Conservation (phyloP, 2,113 vertebrate genomes). For the Brevimyrus niger region DNA sequence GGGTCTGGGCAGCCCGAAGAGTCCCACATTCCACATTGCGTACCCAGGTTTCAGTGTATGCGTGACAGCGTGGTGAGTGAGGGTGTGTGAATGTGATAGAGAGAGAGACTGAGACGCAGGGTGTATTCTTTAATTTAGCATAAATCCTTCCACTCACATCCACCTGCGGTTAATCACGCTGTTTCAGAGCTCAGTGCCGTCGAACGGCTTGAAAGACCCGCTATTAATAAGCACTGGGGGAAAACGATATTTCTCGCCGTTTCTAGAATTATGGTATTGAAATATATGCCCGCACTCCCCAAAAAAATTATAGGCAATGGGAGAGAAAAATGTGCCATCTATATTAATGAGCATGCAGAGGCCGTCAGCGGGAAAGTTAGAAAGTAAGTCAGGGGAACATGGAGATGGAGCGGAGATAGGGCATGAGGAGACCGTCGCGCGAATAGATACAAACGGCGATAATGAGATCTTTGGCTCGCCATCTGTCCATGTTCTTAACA, state of each 20-base stretch:
- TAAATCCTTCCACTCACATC: neutral
- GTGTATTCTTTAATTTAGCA: neutral
- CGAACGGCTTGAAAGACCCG: neutral
- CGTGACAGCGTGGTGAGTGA: neutral
- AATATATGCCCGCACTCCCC: neutral
- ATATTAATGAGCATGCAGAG: neutral
- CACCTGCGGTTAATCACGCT: neutral
- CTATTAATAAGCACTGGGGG: neutral
- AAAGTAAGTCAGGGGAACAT: neutral
- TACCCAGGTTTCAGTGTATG: neutral
- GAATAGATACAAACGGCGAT: neutral
- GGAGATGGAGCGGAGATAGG: neutral
- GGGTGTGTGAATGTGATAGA: neutral
- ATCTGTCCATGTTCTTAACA: neutral
- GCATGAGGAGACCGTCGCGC: too few relatives aligned
- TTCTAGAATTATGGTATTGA: neutral
- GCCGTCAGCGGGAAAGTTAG: neutral
- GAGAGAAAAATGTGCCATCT: constrained; percentile 9
- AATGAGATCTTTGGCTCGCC: neutral
- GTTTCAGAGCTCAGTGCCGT: neutral
- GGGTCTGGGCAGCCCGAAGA: neutral
- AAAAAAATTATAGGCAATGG: neutral
- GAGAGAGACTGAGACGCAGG: neutral
- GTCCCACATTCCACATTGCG: neutral
- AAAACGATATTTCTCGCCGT: neutral